Evolutionary conservation across 2,113 vertebrate species (phyloP).

Genomic region (Tragelaphus imberbis): DNA sequence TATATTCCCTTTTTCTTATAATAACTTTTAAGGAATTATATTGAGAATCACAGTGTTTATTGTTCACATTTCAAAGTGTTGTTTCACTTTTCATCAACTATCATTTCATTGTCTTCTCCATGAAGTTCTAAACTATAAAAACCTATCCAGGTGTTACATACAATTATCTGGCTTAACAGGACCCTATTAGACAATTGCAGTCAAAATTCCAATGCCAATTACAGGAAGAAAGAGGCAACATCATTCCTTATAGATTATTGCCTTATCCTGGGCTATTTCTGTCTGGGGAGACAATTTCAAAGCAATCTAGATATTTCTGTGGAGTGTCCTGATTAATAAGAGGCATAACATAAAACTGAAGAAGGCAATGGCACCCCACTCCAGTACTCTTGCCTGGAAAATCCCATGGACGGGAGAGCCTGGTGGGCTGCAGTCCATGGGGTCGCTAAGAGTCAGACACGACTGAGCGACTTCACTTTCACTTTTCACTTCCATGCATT

Average conservation of each 20-base stretch:
- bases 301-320: neutral
- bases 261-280: neutral
- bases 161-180: neutral
- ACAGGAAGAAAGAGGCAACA: neutral
- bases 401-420: no score
- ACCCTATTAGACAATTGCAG: neutral
- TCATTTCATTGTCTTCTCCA: conserved; percentile 1
- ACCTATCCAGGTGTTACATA: neutral
- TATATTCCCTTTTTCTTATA: neutral
- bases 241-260: neutral
- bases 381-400: no score
- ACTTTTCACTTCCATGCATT: neutral
- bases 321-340: neutral
- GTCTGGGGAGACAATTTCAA: neutral
- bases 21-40: neutral
- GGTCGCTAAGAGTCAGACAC: no score
- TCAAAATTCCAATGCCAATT: neutral
- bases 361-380: no score
- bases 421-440: no score
- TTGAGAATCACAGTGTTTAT: neutral
- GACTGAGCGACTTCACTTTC: no score
- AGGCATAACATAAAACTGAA: neutral
- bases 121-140: neutral
- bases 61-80: neutral
- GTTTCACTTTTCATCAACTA: neutral